Evolutionary conservation across 2,797 vertebrate genomes (phyloP).

Genomic region (Hydrophis major): DNA sequence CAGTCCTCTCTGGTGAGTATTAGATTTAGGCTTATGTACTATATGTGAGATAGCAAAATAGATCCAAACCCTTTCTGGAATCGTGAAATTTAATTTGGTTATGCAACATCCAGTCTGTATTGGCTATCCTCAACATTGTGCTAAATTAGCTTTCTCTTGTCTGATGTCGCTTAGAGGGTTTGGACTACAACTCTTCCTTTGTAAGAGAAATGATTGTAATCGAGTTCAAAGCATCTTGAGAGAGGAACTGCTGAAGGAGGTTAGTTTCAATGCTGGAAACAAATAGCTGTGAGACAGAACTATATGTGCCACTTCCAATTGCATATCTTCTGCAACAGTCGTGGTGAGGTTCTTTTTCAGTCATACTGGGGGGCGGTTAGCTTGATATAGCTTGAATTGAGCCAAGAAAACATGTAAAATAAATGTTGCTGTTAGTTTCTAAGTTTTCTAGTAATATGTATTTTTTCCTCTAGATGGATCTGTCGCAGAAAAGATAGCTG

Average conservation of each 20-base stretch:
- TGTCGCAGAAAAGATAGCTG: neutral
- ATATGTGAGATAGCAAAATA: neutral
- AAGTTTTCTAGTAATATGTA: neutral
- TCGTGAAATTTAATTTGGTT: neutral
- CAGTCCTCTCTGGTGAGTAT: constrained; percentile 88
- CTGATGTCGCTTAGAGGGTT: neutral
- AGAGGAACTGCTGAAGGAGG: neutral
- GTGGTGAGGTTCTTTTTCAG: neutral
- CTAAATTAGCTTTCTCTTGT: neutral
- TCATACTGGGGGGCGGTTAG: neutral
- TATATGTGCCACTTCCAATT: neutral
- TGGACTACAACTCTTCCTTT: neutral
- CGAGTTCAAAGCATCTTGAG: neutral
- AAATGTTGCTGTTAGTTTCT: neutral
- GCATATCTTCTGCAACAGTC: neutral
- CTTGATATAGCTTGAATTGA: neutral
- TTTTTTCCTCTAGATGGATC: neutral
- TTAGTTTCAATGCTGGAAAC: neutral
- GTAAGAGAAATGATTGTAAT: neutral
- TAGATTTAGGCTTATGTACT: neutral
- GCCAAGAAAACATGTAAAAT: neutral
- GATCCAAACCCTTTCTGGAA: neutral
- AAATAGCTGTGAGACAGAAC: neutral
- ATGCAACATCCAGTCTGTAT: neutral
- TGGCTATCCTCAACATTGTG: neutral